Base-by-base conservation (phyloP, 2,797 vertebrate genomes). In the Poeciliopsis gracilis region DNA sequence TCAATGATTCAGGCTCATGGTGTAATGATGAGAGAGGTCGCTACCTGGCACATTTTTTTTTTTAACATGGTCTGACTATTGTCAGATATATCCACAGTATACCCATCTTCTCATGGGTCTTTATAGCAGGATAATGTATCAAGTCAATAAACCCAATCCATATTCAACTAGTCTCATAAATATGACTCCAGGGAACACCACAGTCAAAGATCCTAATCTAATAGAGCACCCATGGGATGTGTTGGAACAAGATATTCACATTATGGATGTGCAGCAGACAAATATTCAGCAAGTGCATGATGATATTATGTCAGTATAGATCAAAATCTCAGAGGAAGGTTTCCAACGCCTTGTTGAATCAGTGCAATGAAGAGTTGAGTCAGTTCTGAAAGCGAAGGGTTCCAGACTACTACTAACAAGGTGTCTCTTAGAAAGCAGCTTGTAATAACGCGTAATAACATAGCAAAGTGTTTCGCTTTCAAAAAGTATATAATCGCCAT, bases 391-490 rank as follows among this genome's bases (percentile, higher is more conserved):
- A 18, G 59, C 16, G 16, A 33, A 38, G 20, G 63, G 63, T 36
- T 67, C 33, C 63, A 25, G 7, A 11, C 18, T 36, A 20, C 36
- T 63, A 61, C 33, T 36, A 3, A 33, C 16, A 67, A 23, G 8
- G 18, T 41, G 63, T 41, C 36, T 38, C 33, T 23, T 36, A 66
- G 9, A 38, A 20, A 66, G 33, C 36, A 10, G 3, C 2, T 20
- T 12, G 15, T 38, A 5, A 36, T 36, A 36, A 36, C 5, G 36
- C 5, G 36, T 36, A 1, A 38, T 38, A 38, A 38, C 33, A 36
- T 45, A 63, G 25, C 75, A 72, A 9, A n/a, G 76, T 70, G 72
- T 87, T 55, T 80, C 73, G 55, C 28, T 61, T 33, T 61, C 13
- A 36, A 18, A 9, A 63, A 20, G 30, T 30, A 59, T 16, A 28